These are phyloP conservation scores for Morone saxatilis DNA, from an alignment of 2,113 vertebrate genomes.

Conservation along the genomic window DNA sequence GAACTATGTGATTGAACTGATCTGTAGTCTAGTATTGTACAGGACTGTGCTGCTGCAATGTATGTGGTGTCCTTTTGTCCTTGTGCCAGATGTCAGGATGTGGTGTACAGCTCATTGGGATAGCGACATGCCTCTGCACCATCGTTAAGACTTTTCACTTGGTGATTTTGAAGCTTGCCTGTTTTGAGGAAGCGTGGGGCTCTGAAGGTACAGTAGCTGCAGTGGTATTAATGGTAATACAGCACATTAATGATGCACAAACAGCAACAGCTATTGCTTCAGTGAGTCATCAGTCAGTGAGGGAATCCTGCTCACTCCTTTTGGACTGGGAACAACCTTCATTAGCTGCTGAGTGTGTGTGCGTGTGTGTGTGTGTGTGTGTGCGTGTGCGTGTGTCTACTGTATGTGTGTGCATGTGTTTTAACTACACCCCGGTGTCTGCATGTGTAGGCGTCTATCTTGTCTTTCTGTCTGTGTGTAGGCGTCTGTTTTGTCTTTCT, in stretches of 20 bases:
- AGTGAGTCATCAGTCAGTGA: constrained; percentile 75
- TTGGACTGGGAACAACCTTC: constrained; percentile 73
- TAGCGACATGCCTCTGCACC: constrained; percentile 47
- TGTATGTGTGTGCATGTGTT: constrained; percentile 13
- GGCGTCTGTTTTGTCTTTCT: constrained; percentile 40
- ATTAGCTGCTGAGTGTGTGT: constrained; percentile 55
- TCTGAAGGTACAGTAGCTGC: constrained; percentile 36
- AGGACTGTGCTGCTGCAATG: constrained; percentile 38
- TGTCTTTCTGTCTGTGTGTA: constrained; percentile 31
- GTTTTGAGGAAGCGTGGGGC: neutral
- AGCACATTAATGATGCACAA: constrained; percentile 64
- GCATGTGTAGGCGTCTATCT: constrained; percentile 37
- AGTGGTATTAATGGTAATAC: constrained; percentile 47
- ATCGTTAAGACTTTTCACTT: constrained; percentile 23
- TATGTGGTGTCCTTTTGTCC: constrained; percentile 71
- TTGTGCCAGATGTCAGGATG: constrained; percentile 74
- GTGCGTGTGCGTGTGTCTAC: neutral
- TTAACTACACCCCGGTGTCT: constrained; percentile 49
- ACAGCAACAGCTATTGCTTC: constrained; percentile 55
- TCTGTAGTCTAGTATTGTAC: constrained; percentile 59
- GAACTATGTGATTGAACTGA: constrained; percentile 35
- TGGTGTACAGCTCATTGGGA: constrained; percentile 59
- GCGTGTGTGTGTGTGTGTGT: constrained; percentile 26
- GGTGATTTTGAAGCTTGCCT: constrained; percentile 29
- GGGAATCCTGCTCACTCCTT: constrained; percentile 72